These are phyloP conservation scores for Diarsia mendica DNA, from an alignment of 2,888 invertebrate species.

Conservation along the genomic window DNA sequence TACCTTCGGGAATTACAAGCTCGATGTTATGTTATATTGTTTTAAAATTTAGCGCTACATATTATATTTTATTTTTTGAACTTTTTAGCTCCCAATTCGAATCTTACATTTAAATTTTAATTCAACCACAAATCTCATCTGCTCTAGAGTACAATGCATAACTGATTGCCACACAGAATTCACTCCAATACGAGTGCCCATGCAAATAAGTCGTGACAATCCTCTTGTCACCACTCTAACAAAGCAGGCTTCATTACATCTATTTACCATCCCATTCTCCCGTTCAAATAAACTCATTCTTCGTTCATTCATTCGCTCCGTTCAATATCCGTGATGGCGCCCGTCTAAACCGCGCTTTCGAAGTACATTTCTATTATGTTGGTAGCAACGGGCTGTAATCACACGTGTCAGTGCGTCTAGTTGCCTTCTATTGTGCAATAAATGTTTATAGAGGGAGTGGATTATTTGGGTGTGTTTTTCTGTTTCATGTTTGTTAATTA, in stretches of 20 bases:
- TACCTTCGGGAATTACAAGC: no score
- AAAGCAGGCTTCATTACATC: slow-evolving; percentile 54
- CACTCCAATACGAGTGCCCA: slow-evolving; percentile 4
- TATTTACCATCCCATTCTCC: slow-evolving; percentile 53
- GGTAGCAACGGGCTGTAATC: slow-evolving; percentile 59
- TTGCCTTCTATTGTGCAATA: slow-evolving; percentile 55
- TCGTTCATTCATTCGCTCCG: slow-evolving; percentile 52
- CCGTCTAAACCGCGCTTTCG: slow-evolving; percentile 53
- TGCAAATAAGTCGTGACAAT: slow-evolving; percentile 46
- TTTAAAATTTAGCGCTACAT: background rate
- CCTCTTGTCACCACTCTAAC: slow-evolving; percentile 36
- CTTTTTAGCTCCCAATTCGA: background rate
- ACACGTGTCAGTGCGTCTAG: slow-evolving; percentile 62
- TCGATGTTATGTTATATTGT: no score
- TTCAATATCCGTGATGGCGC: slow-evolving; percentile 60
- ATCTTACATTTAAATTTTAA: slow-evolving; percentile 1
- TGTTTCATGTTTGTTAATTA: slow-evolving; percentile 7
- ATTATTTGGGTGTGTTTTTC: slow-evolving; percentile 23
- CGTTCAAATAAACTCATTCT: slow-evolving; percentile 54
- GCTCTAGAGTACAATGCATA: slow-evolving; percentile 11
- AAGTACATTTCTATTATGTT: slow-evolving; percentile 58
- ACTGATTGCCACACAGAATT: slow-evolving; percentile 31
- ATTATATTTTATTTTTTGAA: background rate
- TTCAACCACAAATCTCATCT: slow-evolving; percentile 5
- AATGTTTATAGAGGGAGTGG: slow-evolving; percentile 29